Percentiles rank a stretch among this genome's conserved stretches.
Evolutionary conservation across 2,888 invertebrate species (phyloP).

Genomic region (Tenthredo livida): DNA sequence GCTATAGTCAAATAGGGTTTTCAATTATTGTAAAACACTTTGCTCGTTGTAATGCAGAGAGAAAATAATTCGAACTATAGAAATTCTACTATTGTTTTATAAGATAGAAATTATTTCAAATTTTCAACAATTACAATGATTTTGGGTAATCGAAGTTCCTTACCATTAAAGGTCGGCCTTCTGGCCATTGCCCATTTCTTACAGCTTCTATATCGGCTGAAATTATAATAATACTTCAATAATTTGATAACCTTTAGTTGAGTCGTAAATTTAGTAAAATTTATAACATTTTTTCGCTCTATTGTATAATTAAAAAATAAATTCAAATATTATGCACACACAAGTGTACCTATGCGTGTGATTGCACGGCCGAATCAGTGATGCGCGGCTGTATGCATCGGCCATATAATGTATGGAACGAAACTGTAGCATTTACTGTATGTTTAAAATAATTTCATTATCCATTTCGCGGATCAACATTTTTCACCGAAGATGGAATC

Average conservation of each 20-base stretch:
- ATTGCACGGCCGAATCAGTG: not conserved
- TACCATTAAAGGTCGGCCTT: constrained; percentile 73
- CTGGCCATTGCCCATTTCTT: constrained; percentile 72
- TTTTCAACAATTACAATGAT: not conserved
- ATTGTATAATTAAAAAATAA: too few relatives aligned
- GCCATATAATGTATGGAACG: too few relatives aligned
- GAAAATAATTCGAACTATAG: not conserved
- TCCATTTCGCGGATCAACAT: too few relatives aligned
- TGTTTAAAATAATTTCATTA: not conserved
- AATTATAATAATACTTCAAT: constrained; percentile 29
- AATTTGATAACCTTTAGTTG: too few relatives aligned
- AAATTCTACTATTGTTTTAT: not conserved
- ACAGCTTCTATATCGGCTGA: constrained; percentile 74
- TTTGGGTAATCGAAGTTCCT: constrained; percentile 52
- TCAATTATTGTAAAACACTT: not conserved
- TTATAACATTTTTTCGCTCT: too few relatives aligned
- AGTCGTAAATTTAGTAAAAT: too few relatives aligned
- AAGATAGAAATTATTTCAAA: not conserved
- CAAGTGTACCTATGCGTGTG: not conserved
- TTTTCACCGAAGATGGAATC: too few relatives aligned
- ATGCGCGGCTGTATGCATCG: not conserved
- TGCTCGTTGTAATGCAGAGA: not conserved
- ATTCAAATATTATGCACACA: not conserved
- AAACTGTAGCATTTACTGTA: not conserved
- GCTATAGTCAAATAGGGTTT: too few relatives aligned